Percentiles rank a stretch among this genome's conserved stretches.
phyloP scores from a whole-genome alignment of 2,888 invertebrate genomes.

The Tanytarsus gracilentus region DNA sequence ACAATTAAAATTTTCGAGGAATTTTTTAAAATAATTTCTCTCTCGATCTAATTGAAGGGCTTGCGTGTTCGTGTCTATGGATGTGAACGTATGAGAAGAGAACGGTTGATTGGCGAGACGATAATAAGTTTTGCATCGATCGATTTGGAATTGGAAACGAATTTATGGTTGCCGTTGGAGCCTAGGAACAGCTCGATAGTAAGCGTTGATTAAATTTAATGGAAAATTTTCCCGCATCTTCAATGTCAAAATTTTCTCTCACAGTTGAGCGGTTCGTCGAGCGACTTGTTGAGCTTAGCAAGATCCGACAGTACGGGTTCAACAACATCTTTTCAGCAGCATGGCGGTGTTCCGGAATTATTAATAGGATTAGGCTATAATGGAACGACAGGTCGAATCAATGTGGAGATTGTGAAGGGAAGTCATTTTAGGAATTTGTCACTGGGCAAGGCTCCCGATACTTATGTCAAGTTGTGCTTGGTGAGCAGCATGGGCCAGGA shows the following conservation, averaged over 20 bases:
- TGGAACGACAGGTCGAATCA: conserved; percentile 86
- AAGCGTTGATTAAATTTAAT: conserved; percentile 33
- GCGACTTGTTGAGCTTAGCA: conserved; percentile 68
- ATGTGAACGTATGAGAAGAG: conserved; percentile 85
- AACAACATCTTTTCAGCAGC: conserved; percentile 79
- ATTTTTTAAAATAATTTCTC: too few species aligned
- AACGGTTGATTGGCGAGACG: conserved; percentile 83
- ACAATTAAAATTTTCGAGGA: too few species aligned
- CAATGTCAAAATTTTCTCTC: conserved; percentile 30
- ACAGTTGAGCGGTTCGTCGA: conserved; percentile 47
- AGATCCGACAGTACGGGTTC: conserved; percentile 90
- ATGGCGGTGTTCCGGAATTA: conserved; percentile 85
- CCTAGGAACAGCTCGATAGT: conserved; percentile 54
- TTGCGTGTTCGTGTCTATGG: conserved; percentile 84
- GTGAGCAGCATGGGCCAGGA: conserved; percentile 90
- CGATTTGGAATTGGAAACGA: conserved; percentile 82
- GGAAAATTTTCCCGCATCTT: neutral
- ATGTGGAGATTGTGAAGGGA: conserved; percentile 67
- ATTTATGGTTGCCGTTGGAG: conserved; percentile 79
- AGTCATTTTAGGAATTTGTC: conserved; percentile 64
- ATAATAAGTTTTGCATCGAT: conserved; percentile 83
- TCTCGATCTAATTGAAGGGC: too few species aligned
- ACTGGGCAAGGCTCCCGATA: conserved; percentile 76
- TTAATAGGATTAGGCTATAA: conserved; percentile 84
- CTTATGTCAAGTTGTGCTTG: conserved; percentile 85